phyloP scores from a whole-genome alignment of 1,140 invertebrate species.

The Hycleus phaleratus region DNA sequence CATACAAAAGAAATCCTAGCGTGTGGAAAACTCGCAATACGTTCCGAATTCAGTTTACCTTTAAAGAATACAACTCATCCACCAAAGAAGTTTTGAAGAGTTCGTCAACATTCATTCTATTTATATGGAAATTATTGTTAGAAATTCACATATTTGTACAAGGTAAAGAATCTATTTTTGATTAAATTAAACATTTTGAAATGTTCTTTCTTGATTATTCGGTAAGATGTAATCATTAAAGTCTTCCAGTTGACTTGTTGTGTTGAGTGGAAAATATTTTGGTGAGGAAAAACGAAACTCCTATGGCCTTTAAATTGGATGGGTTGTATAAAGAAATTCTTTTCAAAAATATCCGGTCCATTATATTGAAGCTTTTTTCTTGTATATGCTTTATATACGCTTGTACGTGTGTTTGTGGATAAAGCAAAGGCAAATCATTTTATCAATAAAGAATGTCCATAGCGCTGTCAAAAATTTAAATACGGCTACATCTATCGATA shows the following conservation, averaged over 20 bases:
- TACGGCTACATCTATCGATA: not conserved
- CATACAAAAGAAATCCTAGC: constrained; percentile 20
- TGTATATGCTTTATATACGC: not conserved
- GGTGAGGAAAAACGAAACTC: too few relatives aligned
- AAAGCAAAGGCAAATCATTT: not conserved
- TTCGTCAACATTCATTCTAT: constrained; percentile 13
- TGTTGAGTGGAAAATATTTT: too few relatives aligned
- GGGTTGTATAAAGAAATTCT: not conserved
- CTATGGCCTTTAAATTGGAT: not conserved
- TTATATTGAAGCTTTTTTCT: not conserved
- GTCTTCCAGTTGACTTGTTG: too few relatives aligned
- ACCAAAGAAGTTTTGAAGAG: constrained; percentile 6
- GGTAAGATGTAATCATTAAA: not conserved
- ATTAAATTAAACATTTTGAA: not conserved
- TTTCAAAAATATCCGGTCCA: not conserved
- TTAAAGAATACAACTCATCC: constrained; percentile 10
- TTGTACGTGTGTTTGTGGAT: not conserved
- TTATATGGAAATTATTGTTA: constrained; percentile 15
- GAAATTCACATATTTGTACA: not conserved
- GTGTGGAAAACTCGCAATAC: constrained; percentile 23
- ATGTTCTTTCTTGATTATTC: not conserved
- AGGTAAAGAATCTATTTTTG: not conserved
- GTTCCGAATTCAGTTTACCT: constrained; percentile 22
- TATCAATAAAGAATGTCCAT: constrained; percentile 4
- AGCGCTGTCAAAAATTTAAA: constrained; percentile 7